Evolutionary conservation across 2,113 vertebrate species (phyloP).

Genomic region (Collichthys lucidus): DNA sequence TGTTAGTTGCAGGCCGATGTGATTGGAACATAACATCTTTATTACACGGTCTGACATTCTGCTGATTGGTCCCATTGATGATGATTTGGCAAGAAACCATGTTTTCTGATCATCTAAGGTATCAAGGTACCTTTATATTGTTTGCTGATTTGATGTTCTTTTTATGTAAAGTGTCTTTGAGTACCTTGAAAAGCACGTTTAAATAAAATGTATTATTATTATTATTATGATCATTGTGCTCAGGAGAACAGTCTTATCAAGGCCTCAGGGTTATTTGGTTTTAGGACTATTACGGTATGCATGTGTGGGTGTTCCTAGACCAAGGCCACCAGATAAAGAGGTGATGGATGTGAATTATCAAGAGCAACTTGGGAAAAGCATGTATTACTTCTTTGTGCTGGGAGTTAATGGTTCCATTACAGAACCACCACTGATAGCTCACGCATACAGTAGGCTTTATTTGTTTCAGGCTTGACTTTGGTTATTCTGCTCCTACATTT

Average conservation of each 20-base stretch:
- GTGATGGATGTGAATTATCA: constrained; percentile 11
- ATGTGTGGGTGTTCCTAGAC: neutral
- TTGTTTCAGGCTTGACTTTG: constrained; percentile 37
- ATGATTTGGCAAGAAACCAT: neutral
- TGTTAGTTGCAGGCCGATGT: neutral
- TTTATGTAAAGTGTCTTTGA: too few relatives aligned
- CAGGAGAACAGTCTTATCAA: neutral
- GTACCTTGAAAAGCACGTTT: too few relatives aligned
- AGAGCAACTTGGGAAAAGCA: constrained; percentile 3
- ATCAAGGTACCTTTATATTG: neutral
- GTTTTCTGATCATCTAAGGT: neutral
- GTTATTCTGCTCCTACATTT: constrained; percentile 12
- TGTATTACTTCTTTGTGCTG: constrained; percentile 10
- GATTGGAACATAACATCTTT: neutral
- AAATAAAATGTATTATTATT: too few relatives aligned
- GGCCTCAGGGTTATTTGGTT: neutral
- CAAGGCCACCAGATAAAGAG: neutral
- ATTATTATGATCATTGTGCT: neutral
- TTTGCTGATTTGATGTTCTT: too few relatives aligned
- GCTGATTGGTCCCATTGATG: neutral
- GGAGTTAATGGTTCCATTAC: constrained; percentile 6
- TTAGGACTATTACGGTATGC: neutral
- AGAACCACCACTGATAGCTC: neutral
- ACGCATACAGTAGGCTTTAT: neutral
- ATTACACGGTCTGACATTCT: neutral